These are phyloP conservation scores for Orthonychiurus folsomi DNA, from an alignment of 2,888 invertebrate genomes.

Conservation along the genomic window DNA sequence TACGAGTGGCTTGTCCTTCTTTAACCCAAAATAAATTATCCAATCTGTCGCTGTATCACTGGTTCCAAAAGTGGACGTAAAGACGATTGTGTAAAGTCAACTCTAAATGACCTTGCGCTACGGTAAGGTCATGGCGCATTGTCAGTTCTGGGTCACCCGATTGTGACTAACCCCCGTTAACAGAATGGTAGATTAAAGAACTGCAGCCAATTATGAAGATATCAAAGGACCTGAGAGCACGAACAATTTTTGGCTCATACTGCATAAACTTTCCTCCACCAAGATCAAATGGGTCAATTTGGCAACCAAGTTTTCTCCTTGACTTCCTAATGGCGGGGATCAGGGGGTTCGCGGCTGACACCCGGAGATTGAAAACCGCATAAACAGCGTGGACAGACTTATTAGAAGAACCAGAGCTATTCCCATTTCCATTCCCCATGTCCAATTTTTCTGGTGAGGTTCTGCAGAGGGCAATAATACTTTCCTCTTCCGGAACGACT, in stretches of 20 bases:
- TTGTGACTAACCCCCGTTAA: constrained; percentile 2
- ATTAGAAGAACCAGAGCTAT: not conserved
- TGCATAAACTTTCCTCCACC: not conserved
- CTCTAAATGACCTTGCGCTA: not conserved
- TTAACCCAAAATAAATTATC: too few relatives aligned
- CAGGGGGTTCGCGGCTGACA: not conserved
- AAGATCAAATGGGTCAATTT: not conserved
- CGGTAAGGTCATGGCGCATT: too few relatives aligned
- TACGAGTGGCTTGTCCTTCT: too few relatives aligned
- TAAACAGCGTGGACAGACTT: not conserved
- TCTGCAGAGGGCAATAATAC: not conserved
- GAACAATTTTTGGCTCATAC: not conserved
- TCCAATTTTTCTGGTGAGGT: not conserved
- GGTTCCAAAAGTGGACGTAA: too few relatives aligned
- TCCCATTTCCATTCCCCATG: too few relatives aligned
- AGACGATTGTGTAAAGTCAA: not conserved
- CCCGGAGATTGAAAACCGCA: not conserved
- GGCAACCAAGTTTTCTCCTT: not conserved
- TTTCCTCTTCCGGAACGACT: not conserved
- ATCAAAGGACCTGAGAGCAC: not conserved
- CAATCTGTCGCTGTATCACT: too few relatives aligned
- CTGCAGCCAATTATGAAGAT: not conserved
- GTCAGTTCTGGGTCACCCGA: too few relatives aligned
- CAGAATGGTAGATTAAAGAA: not conserved
- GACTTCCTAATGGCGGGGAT: not conserved